Percentiles rank a stretch among this genome's conserved stretches.
Conservation (phyloP, 2,113 vertebrate species). For the Tursiops truncatus region DNA sequence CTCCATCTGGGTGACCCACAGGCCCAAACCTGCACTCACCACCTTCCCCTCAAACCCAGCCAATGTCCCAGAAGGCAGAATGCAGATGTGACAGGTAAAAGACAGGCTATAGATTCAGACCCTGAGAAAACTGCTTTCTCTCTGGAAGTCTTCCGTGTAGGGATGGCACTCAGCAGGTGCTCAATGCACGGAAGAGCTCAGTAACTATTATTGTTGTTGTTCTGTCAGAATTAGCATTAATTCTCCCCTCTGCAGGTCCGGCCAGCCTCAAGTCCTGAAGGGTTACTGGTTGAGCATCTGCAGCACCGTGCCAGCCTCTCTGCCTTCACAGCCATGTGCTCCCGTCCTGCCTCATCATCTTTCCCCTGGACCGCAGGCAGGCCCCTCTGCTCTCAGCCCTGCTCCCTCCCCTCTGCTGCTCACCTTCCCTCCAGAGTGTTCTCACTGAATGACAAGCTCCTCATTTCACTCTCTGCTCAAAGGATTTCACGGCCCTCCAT, state of each 20-base stretch:
- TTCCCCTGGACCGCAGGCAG: neutral
- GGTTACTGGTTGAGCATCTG: neutral
- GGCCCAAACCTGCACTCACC: neutral
- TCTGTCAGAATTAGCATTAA: neutral
- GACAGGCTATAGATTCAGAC: neutral
- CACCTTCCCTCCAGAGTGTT: neutral
- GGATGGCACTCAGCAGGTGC: neutral
- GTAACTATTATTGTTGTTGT: neutral
- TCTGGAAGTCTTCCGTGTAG: neutral
- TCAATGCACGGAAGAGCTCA: neutral
- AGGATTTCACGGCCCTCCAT: neutral
- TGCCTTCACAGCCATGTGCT: accelerated
- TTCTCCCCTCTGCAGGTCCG: neutral
- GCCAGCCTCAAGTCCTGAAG: neutral
- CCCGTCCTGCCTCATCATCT: neutral
- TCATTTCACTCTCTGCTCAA: neutral
- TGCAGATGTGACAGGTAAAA: neutral
- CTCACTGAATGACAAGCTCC: neutral
- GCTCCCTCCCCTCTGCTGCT: neutral
- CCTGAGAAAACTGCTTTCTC: neutral
- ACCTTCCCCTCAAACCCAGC: neutral
- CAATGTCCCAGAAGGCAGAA: neutral
- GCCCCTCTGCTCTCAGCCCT: neutral
- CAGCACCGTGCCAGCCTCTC: accelerated
- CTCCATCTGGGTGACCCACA: neutral